phyloP scores from a whole-genome alignment of 1,140 invertebrate genomes.

The Drosophila truncata region DNA sequence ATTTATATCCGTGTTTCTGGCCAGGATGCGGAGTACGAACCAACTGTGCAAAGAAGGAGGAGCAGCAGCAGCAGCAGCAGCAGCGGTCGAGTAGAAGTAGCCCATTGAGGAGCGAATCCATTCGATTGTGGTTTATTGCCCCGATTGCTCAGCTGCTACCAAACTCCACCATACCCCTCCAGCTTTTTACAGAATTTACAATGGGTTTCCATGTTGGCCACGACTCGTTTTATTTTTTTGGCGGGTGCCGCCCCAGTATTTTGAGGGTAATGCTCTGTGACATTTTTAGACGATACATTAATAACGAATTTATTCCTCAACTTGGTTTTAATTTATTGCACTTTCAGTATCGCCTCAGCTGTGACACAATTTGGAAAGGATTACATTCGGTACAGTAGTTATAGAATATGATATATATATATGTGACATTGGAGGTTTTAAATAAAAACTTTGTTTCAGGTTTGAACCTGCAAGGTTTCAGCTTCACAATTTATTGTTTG shows the following conservation, averaged over 20 bases:
- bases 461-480: background rate
- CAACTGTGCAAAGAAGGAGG: constrained; percentile 4
- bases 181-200: constrained; percentile 27
- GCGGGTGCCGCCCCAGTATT: constrained; percentile 6
- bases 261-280: constrained; percentile 75
- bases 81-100: constrained; percentile 37
- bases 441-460: background rate
- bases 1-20: constrained; percentile 85
- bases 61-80: no score
- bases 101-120: constrained; percentile 69
- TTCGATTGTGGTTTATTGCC: constrained; percentile 82
- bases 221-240: constrained; percentile 7
- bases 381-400: constrained; percentile 11
- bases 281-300: constrained; percentile 76
- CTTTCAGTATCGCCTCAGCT: constrained; percentile 64
- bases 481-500: background rate
- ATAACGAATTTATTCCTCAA: constrained; percentile 75
- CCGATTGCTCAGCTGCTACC: constrained; percentile 78
- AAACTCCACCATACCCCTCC: constrained; percentile 7
- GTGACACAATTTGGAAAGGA: constrained; percentile 18
- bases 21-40: constrained; percentile 47
- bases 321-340: constrained; percentile 69
- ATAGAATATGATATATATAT: constrained; percentile 2
- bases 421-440: no score
- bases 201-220: constrained; percentile 2